phyloP scores from a whole-genome alignment of 2,113 vertebrate species.

The Castor canadensis region DNA sequence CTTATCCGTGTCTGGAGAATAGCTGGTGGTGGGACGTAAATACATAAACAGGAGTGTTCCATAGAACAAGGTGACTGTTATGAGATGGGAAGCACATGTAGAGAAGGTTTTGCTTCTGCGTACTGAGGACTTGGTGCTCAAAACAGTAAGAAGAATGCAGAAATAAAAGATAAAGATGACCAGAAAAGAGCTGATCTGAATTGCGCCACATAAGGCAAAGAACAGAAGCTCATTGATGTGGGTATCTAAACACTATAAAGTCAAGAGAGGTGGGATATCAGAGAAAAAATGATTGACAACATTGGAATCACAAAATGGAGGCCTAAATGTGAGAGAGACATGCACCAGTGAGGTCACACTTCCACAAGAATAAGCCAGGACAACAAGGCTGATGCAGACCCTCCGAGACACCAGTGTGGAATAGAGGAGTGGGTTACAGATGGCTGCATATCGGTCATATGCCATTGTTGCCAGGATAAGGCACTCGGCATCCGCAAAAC shows the following conservation, averaged over 20 bases:
- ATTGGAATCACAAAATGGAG: conserved; percentile 58
- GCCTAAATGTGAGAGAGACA: background rate
- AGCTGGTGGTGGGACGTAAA: conserved; percentile 66
- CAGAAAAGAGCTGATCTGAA: conserved; percentile 69
- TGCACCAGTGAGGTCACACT: conserved; percentile 55
- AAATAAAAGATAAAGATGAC: conserved; percentile 47
- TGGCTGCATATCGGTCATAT: conserved; percentile 46
- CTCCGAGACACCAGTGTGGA: background rate
- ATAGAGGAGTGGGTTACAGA: conserved; percentile 67
- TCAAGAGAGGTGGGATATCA: conserved; percentile 65
- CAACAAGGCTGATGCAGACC: conserved; percentile 32
- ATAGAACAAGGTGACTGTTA: conserved; percentile 69
- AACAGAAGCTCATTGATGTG: conserved; percentile 57
- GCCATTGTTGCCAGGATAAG: conserved; percentile 74
- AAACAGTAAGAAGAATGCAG: conserved; percentile 53
- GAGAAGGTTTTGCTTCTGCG: conserved; percentile 67
- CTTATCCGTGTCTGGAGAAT: conserved; percentile 46
- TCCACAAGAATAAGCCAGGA: conserved; percentile 15
- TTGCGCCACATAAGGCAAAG: conserved; percentile 65
- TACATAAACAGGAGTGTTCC: conserved; percentile 76
- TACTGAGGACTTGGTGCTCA: background rate
- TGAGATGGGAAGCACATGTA: conserved; percentile 77
- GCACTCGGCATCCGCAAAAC: conserved; percentile 68
- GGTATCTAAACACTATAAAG: conserved; percentile 36
- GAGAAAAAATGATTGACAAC: conserved; percentile 77